A percentile compares a stretch with the other conserved stretches of the same genome.
phyloP scores from a whole-genome alignment of 1,140 invertebrate genomes.

The Carposina sasakii region DNA sequence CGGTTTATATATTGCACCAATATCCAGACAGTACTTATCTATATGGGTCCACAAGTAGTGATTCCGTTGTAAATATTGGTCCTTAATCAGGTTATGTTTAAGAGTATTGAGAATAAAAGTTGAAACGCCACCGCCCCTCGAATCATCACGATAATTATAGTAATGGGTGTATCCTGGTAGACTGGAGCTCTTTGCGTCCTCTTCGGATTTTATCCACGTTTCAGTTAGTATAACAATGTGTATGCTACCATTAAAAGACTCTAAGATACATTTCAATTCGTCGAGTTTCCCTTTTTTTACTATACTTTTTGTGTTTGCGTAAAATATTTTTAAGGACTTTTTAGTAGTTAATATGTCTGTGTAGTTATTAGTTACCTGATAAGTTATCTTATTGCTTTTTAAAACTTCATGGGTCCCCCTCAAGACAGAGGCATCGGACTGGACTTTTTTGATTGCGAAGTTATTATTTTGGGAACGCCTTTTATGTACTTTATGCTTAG shows the following conservation, averaged over 20 bases:
- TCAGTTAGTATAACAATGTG: constrained; percentile 6
- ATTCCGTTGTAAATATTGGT: constrained; percentile 1
- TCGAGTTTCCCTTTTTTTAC: constrained; percentile 11
- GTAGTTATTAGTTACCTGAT: constrained; percentile 2
- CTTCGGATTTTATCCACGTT: constrained; percentile 13
- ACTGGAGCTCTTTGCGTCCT: neutral
- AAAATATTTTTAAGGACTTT: constrained; percentile 1
- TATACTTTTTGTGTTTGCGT: constrained; percentile 6
- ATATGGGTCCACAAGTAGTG: constrained; percentile 8
- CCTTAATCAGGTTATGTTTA: neutral
- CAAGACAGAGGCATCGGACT: neutral
- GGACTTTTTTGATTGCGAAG: constrained; percentile 6
- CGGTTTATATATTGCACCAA: constrained; percentile 9
- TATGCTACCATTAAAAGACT: neutral
- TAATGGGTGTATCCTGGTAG: constrained; percentile 8
- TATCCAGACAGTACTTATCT: constrained; percentile 1
- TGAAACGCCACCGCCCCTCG: constrained; percentile 10
- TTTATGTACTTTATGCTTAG: constrained; percentile 11
- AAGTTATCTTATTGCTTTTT: neutral
- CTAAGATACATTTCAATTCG: constrained; percentile 10
- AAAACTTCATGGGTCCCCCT: too few species aligned
- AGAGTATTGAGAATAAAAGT: constrained; percentile 6
- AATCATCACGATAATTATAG: constrained; percentile 5
- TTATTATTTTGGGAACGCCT: constrained; percentile 13
- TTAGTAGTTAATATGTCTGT: neutral